A percentile compares a stretch with the other conserved stretches of the same genome.
Evolutionary conservation across 2,113 vertebrate species (phyloP).

Genomic region (Ictalurus punctatus): DNA sequence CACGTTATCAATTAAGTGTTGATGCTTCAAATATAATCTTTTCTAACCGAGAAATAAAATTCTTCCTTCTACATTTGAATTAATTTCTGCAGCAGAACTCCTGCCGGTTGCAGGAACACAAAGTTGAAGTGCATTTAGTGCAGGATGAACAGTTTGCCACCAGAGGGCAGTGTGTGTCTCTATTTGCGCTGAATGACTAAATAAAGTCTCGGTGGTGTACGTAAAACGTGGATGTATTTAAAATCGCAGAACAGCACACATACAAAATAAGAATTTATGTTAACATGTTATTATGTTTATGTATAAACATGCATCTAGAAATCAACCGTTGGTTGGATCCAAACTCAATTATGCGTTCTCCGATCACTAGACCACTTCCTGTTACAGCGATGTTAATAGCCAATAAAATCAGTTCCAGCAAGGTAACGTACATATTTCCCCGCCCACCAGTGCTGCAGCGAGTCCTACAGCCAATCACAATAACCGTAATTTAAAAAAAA

Average conservation of each 20-base stretch:
- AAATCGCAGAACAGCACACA: not conserved
- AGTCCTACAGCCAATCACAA: not conserved
- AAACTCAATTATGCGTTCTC: not conserved
- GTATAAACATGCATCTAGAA: not conserved
- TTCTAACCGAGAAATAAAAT: not conserved
- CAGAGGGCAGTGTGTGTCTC: constrained; percentile 12
- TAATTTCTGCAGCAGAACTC: not conserved
- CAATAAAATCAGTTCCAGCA: not conserved
- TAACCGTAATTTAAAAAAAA: not conserved
- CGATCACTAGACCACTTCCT: not conserved
- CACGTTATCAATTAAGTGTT: not conserved
- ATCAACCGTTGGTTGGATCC: not conserved
- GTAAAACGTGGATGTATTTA: not conserved
- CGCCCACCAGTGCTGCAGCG: not conserved
- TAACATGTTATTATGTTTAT: not conserved
- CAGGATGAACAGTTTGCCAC: not conserved
- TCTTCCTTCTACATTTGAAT: not conserved
- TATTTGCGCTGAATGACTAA: not conserved
- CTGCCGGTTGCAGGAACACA: not conserved
- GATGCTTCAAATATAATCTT: not conserved
- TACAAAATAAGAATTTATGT: not conserved
- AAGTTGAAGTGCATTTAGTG: not conserved
- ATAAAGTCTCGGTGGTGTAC: not conserved
- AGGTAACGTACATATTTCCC: not conserved
- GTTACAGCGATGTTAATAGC: not conserved